Base-by-base conservation (phyloP, 2,797 vertebrate species). In the Emys orbicularis region DNA sequence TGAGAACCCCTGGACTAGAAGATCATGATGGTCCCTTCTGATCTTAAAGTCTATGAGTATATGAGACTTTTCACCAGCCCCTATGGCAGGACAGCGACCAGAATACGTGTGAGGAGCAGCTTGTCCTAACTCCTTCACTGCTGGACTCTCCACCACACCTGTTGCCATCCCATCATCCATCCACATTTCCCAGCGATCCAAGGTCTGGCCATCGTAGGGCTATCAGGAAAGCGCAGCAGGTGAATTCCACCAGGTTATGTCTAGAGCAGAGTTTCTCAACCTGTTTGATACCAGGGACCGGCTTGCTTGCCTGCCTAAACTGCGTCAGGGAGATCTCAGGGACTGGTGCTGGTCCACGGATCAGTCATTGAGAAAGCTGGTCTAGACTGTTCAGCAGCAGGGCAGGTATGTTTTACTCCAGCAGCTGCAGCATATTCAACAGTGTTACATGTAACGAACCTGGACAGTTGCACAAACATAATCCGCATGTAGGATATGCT, bases 101-200 rank as follows among this genome's bases (percentile, higher is more conserved):
- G 15, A 34, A 34, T 34, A 61, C 2, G 2, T 8, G 6, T 47
- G 12, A 12, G 37, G 19, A 54, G 34, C 31, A 25, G 7, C 41
- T 27, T 18, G 15, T 56, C 3, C 49, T 89, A 34, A 29, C 68
- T 81, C 47, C 19, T 37, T 41, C 1, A 4, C 59, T 84, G 2
- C 34, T 13, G 16, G 31, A 44, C 10, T 79, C 34, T 77, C 25
- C 37, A 27, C 21, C 41, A 44, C 37, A 11, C 5, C 68, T 6
- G 2, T 5, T 2, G 4, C 7, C 25, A 31, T 3, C 4, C 18
- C 41, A 25, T 12, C 12, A 13, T 4, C 12, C 0, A 0, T 49
- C 80, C 1, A 37, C 19, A 4, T 18, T 83, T 23, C 15, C 8
- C n/a, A 3, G 52, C 53, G 5, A 6, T 34, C 44, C 47, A 87